Percentiles rank a stretch among this genome's conserved stretches.
phyloP scores from a whole-genome alignment of 2,797 vertebrate genomes.

The Fistularia tabacaria region DNA sequence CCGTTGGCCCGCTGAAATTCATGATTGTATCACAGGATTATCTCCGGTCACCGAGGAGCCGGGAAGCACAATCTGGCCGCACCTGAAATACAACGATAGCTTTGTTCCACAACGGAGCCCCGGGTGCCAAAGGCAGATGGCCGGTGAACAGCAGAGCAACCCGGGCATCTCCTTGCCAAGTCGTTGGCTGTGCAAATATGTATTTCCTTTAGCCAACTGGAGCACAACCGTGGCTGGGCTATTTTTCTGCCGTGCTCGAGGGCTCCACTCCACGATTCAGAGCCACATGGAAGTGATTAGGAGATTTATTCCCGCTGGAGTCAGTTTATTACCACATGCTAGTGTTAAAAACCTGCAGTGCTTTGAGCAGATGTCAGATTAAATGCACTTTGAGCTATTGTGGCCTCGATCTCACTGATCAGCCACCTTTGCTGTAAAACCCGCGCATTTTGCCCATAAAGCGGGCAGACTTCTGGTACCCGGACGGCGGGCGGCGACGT shows the following conservation, averaged over 20 bases:
- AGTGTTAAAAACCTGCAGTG: conserved; percentile 24
- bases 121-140: not conserved
- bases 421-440: conserved; percentile 2
- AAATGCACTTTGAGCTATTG: conserved; percentile 11
- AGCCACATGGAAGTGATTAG: conserved; percentile 49
- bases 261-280: not conserved
- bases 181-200: conserved; percentile 15
- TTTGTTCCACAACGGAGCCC: conserved; percentile 4
- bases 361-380: conserved; percentile 26
- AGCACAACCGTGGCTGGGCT: conserved; percentile 16
- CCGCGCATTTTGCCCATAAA: conserved; percentile 4
- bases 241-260: conserved; percentile 14
- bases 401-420: conserved; percentile 4
- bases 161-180: conserved; percentile 3
- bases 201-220: conserved; percentile 1
- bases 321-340: conserved; percentile 28
- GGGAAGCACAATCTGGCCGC: not conserved
- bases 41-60: no score
- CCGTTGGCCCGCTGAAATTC: not conserved
- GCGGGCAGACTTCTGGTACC: conserved; percentile 1
- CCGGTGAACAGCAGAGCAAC: conserved; percentile 7
- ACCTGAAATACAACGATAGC: conserved; percentile 7
- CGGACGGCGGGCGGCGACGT: conserved; percentile 1
- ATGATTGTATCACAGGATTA: not conserved
- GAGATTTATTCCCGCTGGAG: conserved; percentile 18